Evolutionary conservation across 1,140 invertebrate genomes (phyloP), one percentile per base, ranked within the genome.

Genomic region (Brachionus paranguensis): DNA sequence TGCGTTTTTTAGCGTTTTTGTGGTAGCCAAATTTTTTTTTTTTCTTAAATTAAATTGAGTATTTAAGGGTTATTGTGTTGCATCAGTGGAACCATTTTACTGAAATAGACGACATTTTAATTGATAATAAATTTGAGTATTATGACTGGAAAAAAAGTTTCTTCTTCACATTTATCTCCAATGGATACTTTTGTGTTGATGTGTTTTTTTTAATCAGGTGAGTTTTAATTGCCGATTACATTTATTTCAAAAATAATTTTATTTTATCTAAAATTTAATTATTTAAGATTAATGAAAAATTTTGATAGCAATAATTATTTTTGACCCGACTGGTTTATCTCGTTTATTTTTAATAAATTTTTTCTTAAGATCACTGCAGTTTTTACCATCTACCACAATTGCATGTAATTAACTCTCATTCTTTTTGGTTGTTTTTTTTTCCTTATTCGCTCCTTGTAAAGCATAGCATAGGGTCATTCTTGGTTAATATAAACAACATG

Each of bases 141-240:
- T 14, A n/a, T 17, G 68, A 72, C 17, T 72, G 68, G 68, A 72
- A 72, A 41, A 72, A 72, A 72, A 41, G n/a, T 20, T 72, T 72
- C 17, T 43, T 72, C 10, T 72, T 72, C n/a, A 72, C 68, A n/a
- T 41, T 72, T 2, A 41, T 72, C 8, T 72, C 68, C n/a, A 72
- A 72, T 72, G 68, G 68, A 72, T 72, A 43, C n/a, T 72, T 72
- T 72, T 72, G 68, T 72, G 68, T 72, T 17, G 68, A 72, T 17
- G 14, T 72, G 0, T 72, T 72, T 17, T 72, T 72, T 72, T 17
- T 72, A 43, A 72, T 72, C 12, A 72, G 68, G 68, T 70, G 27
- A 70, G 43, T 12, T 45, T 45, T 45, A 17, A 20, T 8, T 8
- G 24, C 47, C n/a, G 11, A 17, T 53, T 17, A 53, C 47, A 53